Conservation (phyloP, 2,113 vertebrate genomes). For the Triplophysa dalaica region DNA sequence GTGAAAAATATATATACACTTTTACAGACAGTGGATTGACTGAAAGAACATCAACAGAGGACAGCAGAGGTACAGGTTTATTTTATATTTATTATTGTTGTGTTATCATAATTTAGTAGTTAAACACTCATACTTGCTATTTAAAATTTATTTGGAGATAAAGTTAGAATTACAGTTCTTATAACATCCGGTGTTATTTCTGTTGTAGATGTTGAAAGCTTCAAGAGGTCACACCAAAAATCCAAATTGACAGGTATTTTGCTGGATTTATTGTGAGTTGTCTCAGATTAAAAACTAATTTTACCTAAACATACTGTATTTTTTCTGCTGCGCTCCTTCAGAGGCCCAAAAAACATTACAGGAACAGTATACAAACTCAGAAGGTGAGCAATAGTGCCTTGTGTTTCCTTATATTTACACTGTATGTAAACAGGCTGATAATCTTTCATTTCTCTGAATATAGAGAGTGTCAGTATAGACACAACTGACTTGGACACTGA, state of each 20-base stretch:
- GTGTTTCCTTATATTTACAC: not conserved
- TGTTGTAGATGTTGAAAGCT: conserved; percentile 1
- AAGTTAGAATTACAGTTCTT: too few relatives aligned
- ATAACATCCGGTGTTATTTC: not conserved
- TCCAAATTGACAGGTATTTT: not conserved
- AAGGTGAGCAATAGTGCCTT: conserved; percentile 7
- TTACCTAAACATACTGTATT: too few relatives aligned
- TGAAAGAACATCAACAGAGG: conserved; percentile 40
- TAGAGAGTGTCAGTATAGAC: conserved; percentile 44
- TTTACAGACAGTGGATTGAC: conserved; percentile 39
- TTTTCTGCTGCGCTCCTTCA: not conserved
- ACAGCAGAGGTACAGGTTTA: conserved; percentile 42
- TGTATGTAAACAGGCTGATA: not conserved
- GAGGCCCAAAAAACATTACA: conserved; percentile 1
- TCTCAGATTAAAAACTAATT: too few relatives aligned
- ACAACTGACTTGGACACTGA: not conserved
- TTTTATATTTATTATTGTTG: conserved; percentile 3
- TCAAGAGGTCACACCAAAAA: not conserved
- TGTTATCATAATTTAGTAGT: not conserved
- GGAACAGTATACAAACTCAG: conserved; percentile 2
- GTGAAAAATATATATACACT: not conserved
- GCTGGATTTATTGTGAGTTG: not conserved
- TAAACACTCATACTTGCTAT: too few relatives aligned
- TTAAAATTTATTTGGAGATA: not conserved
- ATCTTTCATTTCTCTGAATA: conserved; percentile 15